A percentile compares a stretch with the other conserved stretches of the same genome.
phyloP scores from a whole-genome alignment of 2,113 vertebrate species.

The Limanda limanda region DNA sequence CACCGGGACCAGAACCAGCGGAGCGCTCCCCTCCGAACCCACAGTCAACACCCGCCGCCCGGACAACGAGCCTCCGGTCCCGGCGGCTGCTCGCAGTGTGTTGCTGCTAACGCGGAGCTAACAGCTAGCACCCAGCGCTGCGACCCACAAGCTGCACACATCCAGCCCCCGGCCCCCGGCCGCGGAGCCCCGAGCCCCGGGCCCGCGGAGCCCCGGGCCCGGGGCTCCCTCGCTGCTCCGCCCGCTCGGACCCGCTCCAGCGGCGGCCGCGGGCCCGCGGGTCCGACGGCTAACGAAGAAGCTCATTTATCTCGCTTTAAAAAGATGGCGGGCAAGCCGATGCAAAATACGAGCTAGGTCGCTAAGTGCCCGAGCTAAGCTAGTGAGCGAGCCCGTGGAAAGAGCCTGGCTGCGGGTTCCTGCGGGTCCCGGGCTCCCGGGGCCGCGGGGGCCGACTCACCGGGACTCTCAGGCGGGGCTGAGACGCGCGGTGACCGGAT shows the following conservation, averaged over 20 bases:
- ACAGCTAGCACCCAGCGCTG: conserved; percentile 29
- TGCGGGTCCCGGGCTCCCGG: conserved; percentile 6
- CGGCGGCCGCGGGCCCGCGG: neutral
- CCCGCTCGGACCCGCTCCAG: neutral
- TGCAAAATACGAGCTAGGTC: conserved; percentile 61
- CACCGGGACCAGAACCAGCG: neutral
- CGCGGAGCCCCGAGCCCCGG: neutral
- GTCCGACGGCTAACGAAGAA: conserved; percentile 38
- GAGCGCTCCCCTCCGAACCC: neutral
- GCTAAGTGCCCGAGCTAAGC: conserved; percentile 55
- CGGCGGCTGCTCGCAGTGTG: conserved; percentile 1
- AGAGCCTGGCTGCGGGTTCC: conserved; percentile 7
- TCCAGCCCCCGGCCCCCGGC: neutral
- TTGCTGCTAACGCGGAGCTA: conserved; percentile 60
- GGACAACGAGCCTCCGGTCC: neutral
- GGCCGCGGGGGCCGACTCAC: neutral
- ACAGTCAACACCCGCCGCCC: neutral
- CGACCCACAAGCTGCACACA: neutral
- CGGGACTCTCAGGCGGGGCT: neutral
- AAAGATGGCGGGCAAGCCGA: conserved; percentile 94
- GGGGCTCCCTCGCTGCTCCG: fast-evolving
- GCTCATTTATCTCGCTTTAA: conserved; percentile 78
- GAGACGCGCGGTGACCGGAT: fast-evolving
- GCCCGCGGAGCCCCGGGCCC: neutral
- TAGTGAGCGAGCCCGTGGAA: conserved; percentile 58